Evolutionary conservation across 92 coral and sea anemone genomes (phyloP), one percentile per base, ranked within the genome.

Genomic region (Paragorgia papillata): DNA sequence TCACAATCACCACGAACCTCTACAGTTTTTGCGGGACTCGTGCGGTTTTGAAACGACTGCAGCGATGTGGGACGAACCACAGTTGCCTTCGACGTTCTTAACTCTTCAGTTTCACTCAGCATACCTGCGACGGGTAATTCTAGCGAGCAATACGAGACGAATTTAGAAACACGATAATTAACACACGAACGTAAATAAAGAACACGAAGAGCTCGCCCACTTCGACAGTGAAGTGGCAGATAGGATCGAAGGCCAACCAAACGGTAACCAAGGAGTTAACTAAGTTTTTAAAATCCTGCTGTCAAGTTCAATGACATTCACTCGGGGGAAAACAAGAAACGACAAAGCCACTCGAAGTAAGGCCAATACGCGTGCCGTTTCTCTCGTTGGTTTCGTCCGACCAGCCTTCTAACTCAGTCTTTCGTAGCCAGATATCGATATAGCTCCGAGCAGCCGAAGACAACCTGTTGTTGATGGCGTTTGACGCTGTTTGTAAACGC

Each of bases 61-160:
- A 68, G 21, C 33, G 59, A 5, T 8, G 75, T 28, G 1, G 75
- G 75, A 27, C 75, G 57, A 14, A 41, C 29, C 10, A 68, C 33
- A 20, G 29, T 44, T 14, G 75, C 31, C 59, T 44, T 68, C 17
- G 29, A 28, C 58, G 40, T 35, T 2, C n/a, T 21, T 7, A 68
- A 33, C n/a, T 54, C 13, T 19, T 27, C 39, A 44, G 32, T 44
- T 25, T 37, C 32, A 29, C 17, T 28, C 40, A 57, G 30, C 58
- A 68, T 68, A 68, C 0, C 25, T 25, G 56, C n/a, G 53, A 46
- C 53, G 2, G 53, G 15, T 46, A 46, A 46, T n/a, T 46, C 14
- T 46, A 46, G 2, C n/a, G 14, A 46, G n/a, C 53, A 46, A 46
- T 46, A 46, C n/a, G 53, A 4, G 10, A 15, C 15, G 53, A 46